phyloP scores from a whole-genome alignment of 1,140 invertebrate genomes.

The Macrostomum lignano region DNA sequence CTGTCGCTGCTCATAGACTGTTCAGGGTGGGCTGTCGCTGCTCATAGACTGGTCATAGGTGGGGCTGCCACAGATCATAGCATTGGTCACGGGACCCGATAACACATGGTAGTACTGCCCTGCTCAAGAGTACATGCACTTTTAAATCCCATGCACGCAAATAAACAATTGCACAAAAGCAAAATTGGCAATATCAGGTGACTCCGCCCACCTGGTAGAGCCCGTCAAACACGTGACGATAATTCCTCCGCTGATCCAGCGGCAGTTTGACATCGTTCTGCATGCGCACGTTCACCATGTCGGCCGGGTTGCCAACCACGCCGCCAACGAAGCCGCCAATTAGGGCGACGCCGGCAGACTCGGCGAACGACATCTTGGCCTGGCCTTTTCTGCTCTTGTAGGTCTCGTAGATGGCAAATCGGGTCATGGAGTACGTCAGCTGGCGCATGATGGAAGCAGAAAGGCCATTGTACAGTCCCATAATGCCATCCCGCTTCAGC shows the following conservation, averaged over 20 bases:
- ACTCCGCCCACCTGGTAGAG: conserved; percentile 42
- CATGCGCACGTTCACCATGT: conserved; percentile 94
- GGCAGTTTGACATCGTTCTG: conserved; percentile 93
- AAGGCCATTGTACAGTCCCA: conserved; percentile 77
- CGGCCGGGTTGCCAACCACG: conserved; percentile 56
- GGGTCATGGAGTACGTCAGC: conserved; percentile 72
- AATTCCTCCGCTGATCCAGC: conserved; percentile 57
- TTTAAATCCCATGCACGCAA: too few relatives aligned
- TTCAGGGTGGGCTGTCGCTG: too few relatives aligned
- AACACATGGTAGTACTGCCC: too few relatives aligned
- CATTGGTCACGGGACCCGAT: too few relatives aligned
- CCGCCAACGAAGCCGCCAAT: conserved; percentile 48
- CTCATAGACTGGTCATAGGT: too few relatives aligned
- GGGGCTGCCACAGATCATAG: too few relatives aligned
- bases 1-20: too few relatives aligned
- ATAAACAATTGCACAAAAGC: too few relatives aligned
- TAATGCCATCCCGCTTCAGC: conserved; percentile 46
- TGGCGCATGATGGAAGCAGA: conserved; percentile 75
- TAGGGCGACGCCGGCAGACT: neutral
- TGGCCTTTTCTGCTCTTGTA: conserved; percentile 23
- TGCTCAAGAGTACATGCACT: too few relatives aligned
- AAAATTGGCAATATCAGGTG: too few relatives aligned
- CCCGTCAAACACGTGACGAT: conserved; percentile 86
- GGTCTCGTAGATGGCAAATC: conserved; percentile 81
- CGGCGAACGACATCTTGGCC: conserved; percentile 44